Conservation (phyloP, 35 echinoderm and acorn worm genomes). For the Amphiura filiformis region DNA sequence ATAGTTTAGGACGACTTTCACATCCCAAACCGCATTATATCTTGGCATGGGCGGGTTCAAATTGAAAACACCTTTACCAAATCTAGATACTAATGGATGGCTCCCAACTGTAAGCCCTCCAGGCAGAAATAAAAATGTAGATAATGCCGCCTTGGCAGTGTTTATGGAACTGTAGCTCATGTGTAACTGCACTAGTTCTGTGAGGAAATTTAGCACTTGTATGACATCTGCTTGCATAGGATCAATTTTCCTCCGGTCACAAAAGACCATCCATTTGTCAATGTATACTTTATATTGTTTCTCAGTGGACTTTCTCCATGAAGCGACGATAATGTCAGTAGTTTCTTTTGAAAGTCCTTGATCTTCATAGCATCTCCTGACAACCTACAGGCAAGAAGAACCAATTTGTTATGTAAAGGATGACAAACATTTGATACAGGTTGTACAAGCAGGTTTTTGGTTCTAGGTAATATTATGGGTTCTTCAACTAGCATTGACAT, state of each 20-base stretch:
- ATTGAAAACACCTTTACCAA: too few relatives aligned
- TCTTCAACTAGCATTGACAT: constrained; percentile 29
- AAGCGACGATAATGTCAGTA: background rate
- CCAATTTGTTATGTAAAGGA: constrained; percentile 13
- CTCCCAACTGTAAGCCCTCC: too few relatives aligned
- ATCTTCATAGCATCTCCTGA: constrained; percentile 9
- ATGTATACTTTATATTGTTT: constrained; percentile 37
- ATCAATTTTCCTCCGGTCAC: constrained; percentile 1
- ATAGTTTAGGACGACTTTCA: too few relatives aligned
- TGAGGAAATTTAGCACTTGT: too few relatives aligned
- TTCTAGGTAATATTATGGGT: constrained; percentile 38
- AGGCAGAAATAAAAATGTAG: too few relatives aligned
- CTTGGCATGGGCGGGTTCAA: too few relatives aligned
- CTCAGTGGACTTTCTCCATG: constrained; percentile 23
- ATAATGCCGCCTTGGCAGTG: too few relatives aligned
- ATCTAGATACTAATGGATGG: too few relatives aligned
- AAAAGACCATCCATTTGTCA: constrained; percentile 39
- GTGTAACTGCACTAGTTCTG: too few relatives aligned
- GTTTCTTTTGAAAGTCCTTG: background rate
- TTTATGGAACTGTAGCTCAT: too few relatives aligned
- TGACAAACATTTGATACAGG: constrained; percentile 4
- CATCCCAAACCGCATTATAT: too few relatives aligned
- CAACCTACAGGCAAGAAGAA: constrained; percentile 32
- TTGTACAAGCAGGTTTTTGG: constrained; percentile 2
- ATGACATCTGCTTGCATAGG: background rate